Conservation (phyloP, 2,888 invertebrate genomes). For the Acrobasis consociella region DNA sequence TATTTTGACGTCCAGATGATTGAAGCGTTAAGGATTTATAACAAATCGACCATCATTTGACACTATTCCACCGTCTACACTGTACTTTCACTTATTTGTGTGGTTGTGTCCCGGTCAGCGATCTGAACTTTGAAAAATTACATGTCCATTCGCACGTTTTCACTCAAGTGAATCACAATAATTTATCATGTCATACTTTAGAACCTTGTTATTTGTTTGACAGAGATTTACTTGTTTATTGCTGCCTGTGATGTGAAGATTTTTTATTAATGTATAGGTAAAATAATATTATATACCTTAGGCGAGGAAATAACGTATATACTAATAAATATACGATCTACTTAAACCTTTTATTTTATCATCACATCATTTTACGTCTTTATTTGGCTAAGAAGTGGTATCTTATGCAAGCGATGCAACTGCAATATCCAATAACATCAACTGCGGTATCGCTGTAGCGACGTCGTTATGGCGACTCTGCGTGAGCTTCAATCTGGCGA, state of each 20-base stretch:
- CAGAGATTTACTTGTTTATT: neutral
- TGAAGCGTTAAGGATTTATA: neutral
- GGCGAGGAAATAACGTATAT: too few relatives aligned
- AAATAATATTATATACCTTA: neutral
- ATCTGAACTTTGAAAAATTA: conserved; percentile 19
- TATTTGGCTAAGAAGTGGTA: too few relatives aligned
- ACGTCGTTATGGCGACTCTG: too few relatives aligned
- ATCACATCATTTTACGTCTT: too few relatives aligned
- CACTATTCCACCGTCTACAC: conserved; percentile 5
- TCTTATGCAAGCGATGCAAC: too few relatives aligned
- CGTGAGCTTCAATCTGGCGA: too few relatives aligned
- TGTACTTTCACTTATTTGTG: conserved; percentile 19
- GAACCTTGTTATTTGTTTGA: conserved; percentile 13
- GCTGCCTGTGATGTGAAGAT: neutral
- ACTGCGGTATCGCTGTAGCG: too few relatives aligned
- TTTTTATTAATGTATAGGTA: neutral
- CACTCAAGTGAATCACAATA: conserved; percentile 17
- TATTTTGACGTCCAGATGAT: too few relatives aligned
- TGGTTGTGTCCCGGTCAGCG: conserved; percentile 9
- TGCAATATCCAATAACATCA: too few relatives aligned
- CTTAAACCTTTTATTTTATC: too few relatives aligned
- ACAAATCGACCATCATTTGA: neutral
- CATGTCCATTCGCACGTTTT: conserved; percentile 16
- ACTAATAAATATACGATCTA: too few relatives aligned
- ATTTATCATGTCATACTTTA: conserved; percentile 19